Evolutionary conservation across 2,113 vertebrate genomes (phyloP).

Genomic region (human): DNA sequence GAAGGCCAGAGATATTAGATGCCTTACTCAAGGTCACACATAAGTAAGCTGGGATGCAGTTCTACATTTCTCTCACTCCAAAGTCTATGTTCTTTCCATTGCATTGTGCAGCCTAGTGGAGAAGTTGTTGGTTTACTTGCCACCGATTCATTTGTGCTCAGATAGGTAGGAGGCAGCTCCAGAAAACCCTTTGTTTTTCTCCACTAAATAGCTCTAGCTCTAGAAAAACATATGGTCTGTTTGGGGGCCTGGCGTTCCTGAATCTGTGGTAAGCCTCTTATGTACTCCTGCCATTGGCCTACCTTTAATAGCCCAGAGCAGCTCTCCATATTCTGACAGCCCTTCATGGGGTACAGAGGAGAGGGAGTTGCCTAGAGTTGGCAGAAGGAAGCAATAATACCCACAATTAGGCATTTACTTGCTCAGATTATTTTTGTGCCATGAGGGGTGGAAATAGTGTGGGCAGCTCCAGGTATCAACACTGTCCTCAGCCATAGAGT

Average conservation of each 20-base stretch:
- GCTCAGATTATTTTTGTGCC: slow-evolving; percentile 11
- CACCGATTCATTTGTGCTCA: not conserved
- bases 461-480: not conserved
- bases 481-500: not conserved
- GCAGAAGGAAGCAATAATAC: not conserved
- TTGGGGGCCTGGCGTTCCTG: not conserved
- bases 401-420: not conserved
- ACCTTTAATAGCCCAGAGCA: not conserved
- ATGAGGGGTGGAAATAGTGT: not conserved
- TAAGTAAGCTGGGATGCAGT: not conserved
- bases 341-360: not conserved
- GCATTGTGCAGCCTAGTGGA: not conserved
- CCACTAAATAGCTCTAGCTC: not conserved
- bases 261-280: not conserved
- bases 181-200: not conserved
- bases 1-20: not conserved
- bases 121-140: not conserved
- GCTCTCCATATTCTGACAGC: not conserved
- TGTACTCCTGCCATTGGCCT: not conserved
- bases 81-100: not conserved
- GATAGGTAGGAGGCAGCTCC: not conserved
- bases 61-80: not conserved
- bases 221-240: not conserved
- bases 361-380: not conserved
- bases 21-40: not conserved